phyloP scores from a whole-genome alignment of 2,113 vertebrate species.

The Anolis carolinensis region DNA sequence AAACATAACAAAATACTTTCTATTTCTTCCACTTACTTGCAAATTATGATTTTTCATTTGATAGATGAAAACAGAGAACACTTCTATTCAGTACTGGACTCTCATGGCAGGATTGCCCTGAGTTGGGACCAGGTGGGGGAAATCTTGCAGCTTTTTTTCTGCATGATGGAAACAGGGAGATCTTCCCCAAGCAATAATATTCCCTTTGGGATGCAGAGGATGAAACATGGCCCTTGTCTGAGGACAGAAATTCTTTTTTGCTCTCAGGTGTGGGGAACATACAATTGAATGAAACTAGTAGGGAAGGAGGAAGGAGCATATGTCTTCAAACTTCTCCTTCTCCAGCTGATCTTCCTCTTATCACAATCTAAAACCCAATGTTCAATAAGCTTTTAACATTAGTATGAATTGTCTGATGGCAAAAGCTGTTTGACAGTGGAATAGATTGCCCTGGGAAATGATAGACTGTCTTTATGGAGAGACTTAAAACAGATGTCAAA shows the following conservation, averaged over 20 bases:
- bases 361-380: background rate
- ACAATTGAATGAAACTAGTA: background rate
- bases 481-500: too few species aligned
- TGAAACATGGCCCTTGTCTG: background rate
- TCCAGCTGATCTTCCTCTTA: background rate
- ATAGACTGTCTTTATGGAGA: too few species aligned
- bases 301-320: too few species aligned
- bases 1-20: too few species aligned
- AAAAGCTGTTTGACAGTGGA: too few species aligned
- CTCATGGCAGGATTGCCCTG: background rate
- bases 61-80: background rate
- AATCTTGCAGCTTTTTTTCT: too few species aligned
- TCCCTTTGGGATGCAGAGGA: background rate
- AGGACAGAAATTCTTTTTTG: background rate
- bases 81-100: background rate
- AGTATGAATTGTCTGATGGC: too few species aligned
- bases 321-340: background rate
- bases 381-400: background rate
- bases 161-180: background rate
- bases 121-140: background rate
- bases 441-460: too few species aligned
- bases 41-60: too few species aligned
- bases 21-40: too few species aligned
- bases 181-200: background rate
- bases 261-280: background rate